Conservation (phyloP, 2,113 vertebrate species). For the Tauraco erythrolophus region DNA sequence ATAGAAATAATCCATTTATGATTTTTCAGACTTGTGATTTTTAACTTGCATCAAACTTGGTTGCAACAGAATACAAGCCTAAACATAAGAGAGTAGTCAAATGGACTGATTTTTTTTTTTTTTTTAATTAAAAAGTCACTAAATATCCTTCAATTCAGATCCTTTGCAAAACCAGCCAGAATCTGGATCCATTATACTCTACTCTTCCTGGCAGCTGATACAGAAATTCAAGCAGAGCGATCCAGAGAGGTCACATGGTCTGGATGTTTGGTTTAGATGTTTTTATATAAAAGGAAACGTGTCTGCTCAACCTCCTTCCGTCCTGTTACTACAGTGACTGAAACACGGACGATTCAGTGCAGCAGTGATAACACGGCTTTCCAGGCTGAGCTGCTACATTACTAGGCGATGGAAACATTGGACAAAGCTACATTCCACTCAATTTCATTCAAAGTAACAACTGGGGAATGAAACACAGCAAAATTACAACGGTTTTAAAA, state of each 20-base stretch:
- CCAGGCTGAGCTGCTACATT: neutral
- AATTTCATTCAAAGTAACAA: neutral
- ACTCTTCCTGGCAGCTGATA: neutral
- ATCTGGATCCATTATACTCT: neutral
- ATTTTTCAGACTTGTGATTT: neutral
- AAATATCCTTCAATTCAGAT: neutral
- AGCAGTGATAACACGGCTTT: accelerated
- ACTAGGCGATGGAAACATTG: neutral
- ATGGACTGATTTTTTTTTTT: neutral
- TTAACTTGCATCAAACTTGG: neutral
- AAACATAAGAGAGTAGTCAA: neutral
- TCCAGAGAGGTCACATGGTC: neutral
- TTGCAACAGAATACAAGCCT: neutral
- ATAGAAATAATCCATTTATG: neutral
- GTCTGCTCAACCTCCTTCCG: neutral
- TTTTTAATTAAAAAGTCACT: neutral
- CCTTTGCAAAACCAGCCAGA: neutral
- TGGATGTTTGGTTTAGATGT: neutral
- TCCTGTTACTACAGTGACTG: neutral
- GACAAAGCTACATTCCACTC: neutral
- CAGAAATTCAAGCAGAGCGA: neutral
- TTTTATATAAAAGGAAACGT: neutral
- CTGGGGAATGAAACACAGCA: neutral
- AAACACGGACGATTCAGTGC: neutral
- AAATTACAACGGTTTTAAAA: neutral